Conservation (phyloP, 2,113 vertebrate species). For the Oreocharis arfaki region DNA sequence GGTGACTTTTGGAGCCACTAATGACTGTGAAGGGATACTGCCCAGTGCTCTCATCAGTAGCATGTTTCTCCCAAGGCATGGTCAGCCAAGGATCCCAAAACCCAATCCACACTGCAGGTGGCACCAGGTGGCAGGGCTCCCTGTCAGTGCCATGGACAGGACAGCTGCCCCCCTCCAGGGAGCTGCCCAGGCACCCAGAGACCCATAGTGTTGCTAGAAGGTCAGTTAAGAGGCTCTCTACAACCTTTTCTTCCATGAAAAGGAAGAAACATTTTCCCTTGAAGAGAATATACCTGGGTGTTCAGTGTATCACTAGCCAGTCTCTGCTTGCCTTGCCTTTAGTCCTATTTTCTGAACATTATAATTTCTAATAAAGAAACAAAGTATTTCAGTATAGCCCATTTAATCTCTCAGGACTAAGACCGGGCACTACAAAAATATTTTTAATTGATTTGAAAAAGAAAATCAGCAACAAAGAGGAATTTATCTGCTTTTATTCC, state of each 20-base stretch:
- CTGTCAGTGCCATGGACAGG: neutral
- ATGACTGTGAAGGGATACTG: neutral
- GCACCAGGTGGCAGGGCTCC: rapidly evolving
- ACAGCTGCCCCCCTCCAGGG: neutral
- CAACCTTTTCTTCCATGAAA: neutral
- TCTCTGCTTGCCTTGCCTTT: neutral
- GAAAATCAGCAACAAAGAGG: neutral
- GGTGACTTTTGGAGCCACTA: neutral
- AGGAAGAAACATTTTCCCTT: neutral
- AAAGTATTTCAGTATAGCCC: neutral
- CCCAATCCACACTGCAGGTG: rapidly evolving
- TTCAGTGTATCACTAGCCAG: neutral
- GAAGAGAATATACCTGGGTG: neutral
- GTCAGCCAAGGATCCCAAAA: neutral
- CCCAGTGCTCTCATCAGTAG: neutral
- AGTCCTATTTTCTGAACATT: neutral
- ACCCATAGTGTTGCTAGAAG: neutral
- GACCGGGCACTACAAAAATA: neutral
- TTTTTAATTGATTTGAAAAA: neutral
- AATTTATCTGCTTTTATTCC: neutral
- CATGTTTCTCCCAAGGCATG: rapidly evolving
- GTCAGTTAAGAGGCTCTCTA: neutral
- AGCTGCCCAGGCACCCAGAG: neutral
- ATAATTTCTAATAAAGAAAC: neutral
- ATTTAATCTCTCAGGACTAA: neutral